Evolutionary conservation across 2,113 vertebrate species (phyloP), one percentile per base, ranked within the genome.

Genomic region (Motacilla tschutschensis): DNA sequence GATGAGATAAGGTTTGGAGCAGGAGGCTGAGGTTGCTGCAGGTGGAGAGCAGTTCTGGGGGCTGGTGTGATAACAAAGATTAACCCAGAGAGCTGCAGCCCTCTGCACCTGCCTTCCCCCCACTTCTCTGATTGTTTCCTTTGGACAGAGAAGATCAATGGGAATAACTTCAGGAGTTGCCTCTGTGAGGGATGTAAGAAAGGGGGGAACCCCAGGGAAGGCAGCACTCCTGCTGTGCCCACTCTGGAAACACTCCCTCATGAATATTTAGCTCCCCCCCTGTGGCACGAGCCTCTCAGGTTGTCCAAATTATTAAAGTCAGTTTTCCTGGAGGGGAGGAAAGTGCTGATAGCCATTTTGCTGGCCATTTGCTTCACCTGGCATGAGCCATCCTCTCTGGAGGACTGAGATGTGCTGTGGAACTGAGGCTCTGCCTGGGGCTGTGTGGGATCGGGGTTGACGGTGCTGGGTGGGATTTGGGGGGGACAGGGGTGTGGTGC

Each of bases 211-310:
- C 36, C 59, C 21, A 2, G 6, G 60, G 64, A 80, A 82, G 64
- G 71, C 79, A 70, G 40, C 10, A 1, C 36, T 75, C 60, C 84
- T 13, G 11, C 76, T 83, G 81, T 3, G 25, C 79, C 58, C 1
- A 3, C 81, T 55, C 89, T 79, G 75, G 24, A 85, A 88, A 77
- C 0, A 0, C 43, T 81, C 63, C 55, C 25, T 85, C 76, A 74
- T 91, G 66, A 94, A 93, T 93, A 94, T 93, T 95, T 85, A 77
- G 67, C 87, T 89, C 77, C 89, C 54, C 25, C 64, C 88, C 87
- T 17, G 50, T 48, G 67, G 85, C 87, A 88, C 85, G 82, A 95
- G 80, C 69, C 83, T 95, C 91, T 94, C 84, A 91, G 75, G 71
- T 88, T 89, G 70, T 91, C 83, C 87, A 83, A 8, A 85, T 92